Base-by-base conservation (phyloP, 2,113 vertebrate genomes). In the Globicephala melas region DNA sequence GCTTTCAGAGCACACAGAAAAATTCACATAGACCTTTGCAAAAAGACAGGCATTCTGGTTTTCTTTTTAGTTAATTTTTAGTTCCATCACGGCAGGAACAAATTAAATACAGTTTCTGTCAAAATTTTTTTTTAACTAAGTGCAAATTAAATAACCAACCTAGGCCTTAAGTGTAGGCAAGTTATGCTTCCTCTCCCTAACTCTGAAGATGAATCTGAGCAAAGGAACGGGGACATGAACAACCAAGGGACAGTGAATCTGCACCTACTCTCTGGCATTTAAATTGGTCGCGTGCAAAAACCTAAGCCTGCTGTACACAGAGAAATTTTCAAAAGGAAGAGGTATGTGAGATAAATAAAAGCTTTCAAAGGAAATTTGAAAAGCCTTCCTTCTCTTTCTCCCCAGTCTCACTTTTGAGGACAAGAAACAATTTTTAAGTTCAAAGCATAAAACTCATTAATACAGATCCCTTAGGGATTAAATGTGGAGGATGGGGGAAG, bases 371-470 rank as follows among this genome's bases (percentile, higher is more conserved):
- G n/a, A 94, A 93, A 96, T 41, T 1, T 47, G 25, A 91, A 96
- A 76, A 82, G 23, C 53, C 12, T 81, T 73, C 47, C 47, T 96
- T 90, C 60, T 94, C 67, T 82, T 84, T 84, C 84, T 84, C n/a
- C 62, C 33, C 23, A 83, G 65, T 50, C 60, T 97, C 76, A 95
- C n/a, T 92, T 94, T 33, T 63, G 55, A 90, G 44, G n/a, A 76
- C 31, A 82, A 83, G 41, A 44, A 74, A 8, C 12, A 73, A 44
- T 50, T 31, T 9, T 79, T 60, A 80, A 91, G 36, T 67, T 97
- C 89, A 96, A 96, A 95, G 76, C 73, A 65, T 74, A 76, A 85
- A 73, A 94, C 31, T 92, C n/a, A 82, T 77, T 92, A 95, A 87
- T 41, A 86, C n/a, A 86, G 25, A 82, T 55, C 53, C 28, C 44